Evolutionary conservation across 2,888 invertebrate species (phyloP), one percentile per base, ranked within the genome.

Genomic region (Apodemia zela): DNA sequence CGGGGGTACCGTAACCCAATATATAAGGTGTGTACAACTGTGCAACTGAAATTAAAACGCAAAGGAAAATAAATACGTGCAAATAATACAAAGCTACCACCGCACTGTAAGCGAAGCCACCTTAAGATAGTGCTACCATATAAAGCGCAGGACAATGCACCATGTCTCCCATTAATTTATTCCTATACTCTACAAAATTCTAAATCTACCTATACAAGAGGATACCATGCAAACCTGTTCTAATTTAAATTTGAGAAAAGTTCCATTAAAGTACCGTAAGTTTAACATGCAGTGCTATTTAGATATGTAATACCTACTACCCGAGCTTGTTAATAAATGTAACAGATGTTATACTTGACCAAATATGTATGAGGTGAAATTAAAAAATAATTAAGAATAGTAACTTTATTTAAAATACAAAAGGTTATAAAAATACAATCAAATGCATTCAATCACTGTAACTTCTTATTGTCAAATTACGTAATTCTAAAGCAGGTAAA

Each of bases 351-450:
- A 38, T 62, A 65, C 62, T 54, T 65, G 59, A 59, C 66, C 63
- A 51, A 29, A 58, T 54, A 54, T 21, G 59, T 63, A 62, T 59
- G 42, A 62, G 29, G 60, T 61, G 49, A 66, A 71, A 72, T 69
- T 59, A 76, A 87, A 89, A 85, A 82, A 67, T 73, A 71, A 67
- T 69, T 77, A 87, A 88, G 89, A 89, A 90, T 91, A 90, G 89
- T 86, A 91, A 90, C 89, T 91, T 91, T 91, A 91, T 91, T 89
- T 71, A 89, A 89, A 89, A 88, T 88, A 89, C 87, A 90, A 90
- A 89, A 88, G 83, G 84, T 85, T 90, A 87, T 88, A 89, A 89
- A 88, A 91, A 90, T 91, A 90, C 90, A 90, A 90, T 91, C 86
- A 90, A 90, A 90, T 91, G 90, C 89, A 83, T 84, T 82, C 78